Conservation (phyloP, 1,140 invertebrate species). For the Drosophila yakuba region DNA sequence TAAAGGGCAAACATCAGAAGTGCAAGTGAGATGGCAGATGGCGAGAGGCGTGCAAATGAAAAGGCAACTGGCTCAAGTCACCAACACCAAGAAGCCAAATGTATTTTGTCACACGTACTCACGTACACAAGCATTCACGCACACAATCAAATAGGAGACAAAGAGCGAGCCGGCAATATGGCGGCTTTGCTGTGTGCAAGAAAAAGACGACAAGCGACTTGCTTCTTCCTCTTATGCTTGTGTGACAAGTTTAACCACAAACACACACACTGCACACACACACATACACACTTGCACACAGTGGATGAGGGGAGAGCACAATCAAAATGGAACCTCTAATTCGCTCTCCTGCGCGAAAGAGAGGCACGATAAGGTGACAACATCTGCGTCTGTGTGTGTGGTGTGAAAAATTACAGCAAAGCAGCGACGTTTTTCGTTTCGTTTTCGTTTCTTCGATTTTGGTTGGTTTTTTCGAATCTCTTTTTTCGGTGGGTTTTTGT, state of each 20-base stretch:
- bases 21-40: conserved; percentile 61
- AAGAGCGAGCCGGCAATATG: conserved; percentile 69
- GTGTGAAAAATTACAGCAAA: conserved; percentile 81
- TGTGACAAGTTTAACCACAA: conserved; percentile 84
- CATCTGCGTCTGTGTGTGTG: conserved; percentile 24
- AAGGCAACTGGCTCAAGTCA: conserved; percentile 74
- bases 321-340: conserved; percentile 72
- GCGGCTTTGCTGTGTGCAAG: conserved; percentile 56
- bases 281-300: conserved; percentile 47
- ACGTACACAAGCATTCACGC: conserved; percentile 1
- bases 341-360: conserved; percentile 28
- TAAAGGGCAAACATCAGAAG: conserved; percentile 63
- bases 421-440: conserved; percentile 54
- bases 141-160: conserved; percentile 41
- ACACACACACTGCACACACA: conserved; percentile 61
- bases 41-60: conserved; percentile 71
- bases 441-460: conserved; percentile 10
- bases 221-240: conserved; percentile 71
- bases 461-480: conserved; percentile 42
- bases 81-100: conserved; percentile 70
- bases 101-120: conserved; percentile 80
- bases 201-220: conserved; percentile 76
- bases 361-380: conserved; percentile 41
- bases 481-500: conserved; percentile 37
- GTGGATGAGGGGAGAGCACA: conserved; percentile 50